Conservation (phyloP, 2,888 invertebrate species). For the Cylindroiulus punctatus region DNA sequence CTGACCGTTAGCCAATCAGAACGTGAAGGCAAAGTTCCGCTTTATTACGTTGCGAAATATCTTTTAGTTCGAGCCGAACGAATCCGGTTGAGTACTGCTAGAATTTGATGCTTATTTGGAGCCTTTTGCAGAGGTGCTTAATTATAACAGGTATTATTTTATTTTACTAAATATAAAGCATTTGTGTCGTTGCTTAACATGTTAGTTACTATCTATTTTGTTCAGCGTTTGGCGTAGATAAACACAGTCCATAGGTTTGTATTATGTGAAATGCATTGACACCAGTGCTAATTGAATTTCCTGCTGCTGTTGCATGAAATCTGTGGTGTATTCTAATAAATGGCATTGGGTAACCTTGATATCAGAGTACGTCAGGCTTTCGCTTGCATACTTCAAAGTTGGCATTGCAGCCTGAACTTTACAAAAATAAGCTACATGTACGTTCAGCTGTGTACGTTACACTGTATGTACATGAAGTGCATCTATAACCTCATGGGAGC, state of each 20-base stretch:
- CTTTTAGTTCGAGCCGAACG: neutral
- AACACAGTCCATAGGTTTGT: too few relatives aligned
- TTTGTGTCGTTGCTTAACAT: neutral
- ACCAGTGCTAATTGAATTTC: neutral
- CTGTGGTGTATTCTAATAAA: neutral
- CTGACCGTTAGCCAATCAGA: neutral
- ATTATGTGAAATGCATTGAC: neutral
- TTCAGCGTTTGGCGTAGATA: neutral
- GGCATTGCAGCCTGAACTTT: too few relatives aligned
- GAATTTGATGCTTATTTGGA: neutral
- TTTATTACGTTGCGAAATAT: neutral
- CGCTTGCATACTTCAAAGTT: neutral
- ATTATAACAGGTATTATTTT: neutral
- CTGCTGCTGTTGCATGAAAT: neutral
- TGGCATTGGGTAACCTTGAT: neutral
- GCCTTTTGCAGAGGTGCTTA: neutral
- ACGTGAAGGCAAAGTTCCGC: constrained; percentile 35
- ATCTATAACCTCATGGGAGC: too few relatives aligned
- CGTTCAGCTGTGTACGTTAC: too few relatives aligned
- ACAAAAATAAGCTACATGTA: too few relatives aligned
- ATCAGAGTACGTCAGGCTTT: neutral
- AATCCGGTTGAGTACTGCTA: neutral
- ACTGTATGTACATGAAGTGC: too few relatives aligned
- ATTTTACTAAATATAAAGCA: neutral
- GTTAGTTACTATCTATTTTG: neutral